Evolutionary conservation across 2,113 vertebrate genomes (phyloP).

Genomic region (Rhombomys opimus): DNA sequence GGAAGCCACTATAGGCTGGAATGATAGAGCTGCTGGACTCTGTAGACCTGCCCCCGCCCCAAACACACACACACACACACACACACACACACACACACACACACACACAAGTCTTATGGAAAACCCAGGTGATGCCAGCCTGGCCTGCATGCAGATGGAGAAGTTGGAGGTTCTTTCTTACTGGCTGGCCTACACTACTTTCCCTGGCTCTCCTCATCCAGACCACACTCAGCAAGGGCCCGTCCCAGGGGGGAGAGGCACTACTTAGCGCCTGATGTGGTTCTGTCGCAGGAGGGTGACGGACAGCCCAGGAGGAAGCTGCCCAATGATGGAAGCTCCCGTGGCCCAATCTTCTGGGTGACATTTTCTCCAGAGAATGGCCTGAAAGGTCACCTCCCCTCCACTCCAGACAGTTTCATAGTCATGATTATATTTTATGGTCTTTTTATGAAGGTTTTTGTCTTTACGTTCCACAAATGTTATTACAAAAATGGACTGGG

Average conservation of each 20-base stretch:
- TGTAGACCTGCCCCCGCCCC: rapidly evolving
- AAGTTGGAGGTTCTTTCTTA: not conserved
- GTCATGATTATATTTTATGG: slow-evolving; percentile 62
- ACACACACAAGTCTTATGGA: no score
- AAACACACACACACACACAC: no score
- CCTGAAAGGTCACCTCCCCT: slow-evolving; percentile 67
- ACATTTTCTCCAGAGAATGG: slow-evolving; percentile 50
- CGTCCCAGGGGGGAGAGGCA: not conserved
- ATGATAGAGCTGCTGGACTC: not conserved
- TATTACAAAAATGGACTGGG: not conserved
- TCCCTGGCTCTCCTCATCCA: not conserved
- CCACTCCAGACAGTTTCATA: not conserved
- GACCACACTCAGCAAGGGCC: not conserved
- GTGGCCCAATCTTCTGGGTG: not conserved
- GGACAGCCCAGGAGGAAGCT: not conserved
- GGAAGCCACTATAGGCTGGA: rapidly evolving
- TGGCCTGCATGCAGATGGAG: not conserved
- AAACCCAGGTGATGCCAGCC: rapidly evolving
- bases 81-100: no score
- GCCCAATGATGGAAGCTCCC: rapidly evolving
- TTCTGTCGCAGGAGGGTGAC: not conserved
- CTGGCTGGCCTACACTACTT: not conserved
- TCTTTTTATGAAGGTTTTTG: slow-evolving; percentile 56
- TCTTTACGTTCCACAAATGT: slow-evolving; percentile 55
- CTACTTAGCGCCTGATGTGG: no score